phyloP scores from a whole-genome alignment of 2,888 invertebrate species.

The Margaritifera margaritifera region DNA sequence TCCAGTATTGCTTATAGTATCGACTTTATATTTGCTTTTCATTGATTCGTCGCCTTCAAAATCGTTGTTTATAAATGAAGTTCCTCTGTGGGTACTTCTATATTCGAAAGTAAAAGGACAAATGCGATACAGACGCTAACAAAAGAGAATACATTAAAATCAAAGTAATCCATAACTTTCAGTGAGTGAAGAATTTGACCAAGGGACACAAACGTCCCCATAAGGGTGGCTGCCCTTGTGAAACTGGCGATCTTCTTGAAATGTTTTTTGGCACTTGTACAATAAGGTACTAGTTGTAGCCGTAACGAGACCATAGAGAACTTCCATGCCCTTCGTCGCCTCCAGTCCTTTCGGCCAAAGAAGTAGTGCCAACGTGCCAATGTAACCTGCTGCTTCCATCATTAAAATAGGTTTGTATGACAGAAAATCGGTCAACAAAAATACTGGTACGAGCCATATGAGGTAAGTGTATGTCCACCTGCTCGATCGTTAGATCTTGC shows the following conservation, averaged over 20 bases:
- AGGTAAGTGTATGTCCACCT: constrained; percentile 81
- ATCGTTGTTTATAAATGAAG: no score
- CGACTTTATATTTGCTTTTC: no score
- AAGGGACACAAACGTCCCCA: constrained; percentile 84
- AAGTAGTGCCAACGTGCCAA: constrained; percentile 83
- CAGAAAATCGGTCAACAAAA: constrained; percentile 85
- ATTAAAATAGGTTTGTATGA: constrained; percentile 92
- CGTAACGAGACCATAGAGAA: constrained; percentile 89
- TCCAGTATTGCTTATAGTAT: no score
- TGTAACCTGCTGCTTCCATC: constrained; percentile 84
- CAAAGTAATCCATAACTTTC: constrained; percentile 80
- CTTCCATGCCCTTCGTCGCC: constrained; percentile 82
- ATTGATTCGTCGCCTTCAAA: no score
- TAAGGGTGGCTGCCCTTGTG: constrained; percentile 85
- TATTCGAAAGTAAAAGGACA: constrained; percentile 48
- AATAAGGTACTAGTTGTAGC: constrained; percentile 94
- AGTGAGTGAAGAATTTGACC: constrained; percentile 82
- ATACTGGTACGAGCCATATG: constrained; percentile 81
- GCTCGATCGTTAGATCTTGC: constrained; percentile 21
- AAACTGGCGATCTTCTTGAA: constrained; percentile 91
- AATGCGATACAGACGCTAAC: constrained; percentile 82
- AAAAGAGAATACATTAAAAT: constrained; percentile 87
- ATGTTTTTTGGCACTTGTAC: constrained; percentile 86
- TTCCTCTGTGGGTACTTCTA: no score
- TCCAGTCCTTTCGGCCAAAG: constrained; percentile 83